A percentile compares a stretch with the other conserved stretches of the same genome.
Evolutionary conservation across 2,797 vertebrate genomes (phyloP).

Genomic region (Threskiornis aethiopicus): DNA sequence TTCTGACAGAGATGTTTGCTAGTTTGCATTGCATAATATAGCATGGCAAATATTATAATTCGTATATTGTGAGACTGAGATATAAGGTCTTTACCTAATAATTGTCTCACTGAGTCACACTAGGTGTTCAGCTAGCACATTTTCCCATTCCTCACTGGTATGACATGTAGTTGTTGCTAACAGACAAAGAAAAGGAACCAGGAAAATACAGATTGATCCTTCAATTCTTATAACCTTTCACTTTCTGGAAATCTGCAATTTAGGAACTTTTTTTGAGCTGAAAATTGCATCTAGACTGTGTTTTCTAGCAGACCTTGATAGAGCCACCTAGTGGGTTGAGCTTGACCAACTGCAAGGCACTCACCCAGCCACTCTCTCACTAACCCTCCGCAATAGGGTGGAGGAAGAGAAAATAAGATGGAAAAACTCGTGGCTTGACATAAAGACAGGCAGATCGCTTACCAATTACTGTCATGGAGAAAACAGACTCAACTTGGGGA

Average conservation of each 20-base stretch:
- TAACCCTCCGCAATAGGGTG: neutral
- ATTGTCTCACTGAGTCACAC: neutral
- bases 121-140: neutral
- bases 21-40: neutral
- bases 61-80: neutral
- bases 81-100: neutral
- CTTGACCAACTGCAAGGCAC: neutral
- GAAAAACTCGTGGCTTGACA: neutral
- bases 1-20: neutral
- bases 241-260: neutral
- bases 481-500: neutral
- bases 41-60: neutral
- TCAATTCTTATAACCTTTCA: neutral
- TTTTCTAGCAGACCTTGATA: neutral
- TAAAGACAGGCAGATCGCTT: neutral
- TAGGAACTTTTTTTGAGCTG: neutral
- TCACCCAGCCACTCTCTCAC: neutral
- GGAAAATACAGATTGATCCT: neutral
- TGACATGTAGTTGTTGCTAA: neutral
- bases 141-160: neutral
- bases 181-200: neutral
- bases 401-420: neutral
- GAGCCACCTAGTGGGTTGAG: neutral
- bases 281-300: neutral
- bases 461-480: neutral